Base-by-base conservation (phyloP, 2,888 invertebrate genomes). In the Andrena flavipes region DNA sequence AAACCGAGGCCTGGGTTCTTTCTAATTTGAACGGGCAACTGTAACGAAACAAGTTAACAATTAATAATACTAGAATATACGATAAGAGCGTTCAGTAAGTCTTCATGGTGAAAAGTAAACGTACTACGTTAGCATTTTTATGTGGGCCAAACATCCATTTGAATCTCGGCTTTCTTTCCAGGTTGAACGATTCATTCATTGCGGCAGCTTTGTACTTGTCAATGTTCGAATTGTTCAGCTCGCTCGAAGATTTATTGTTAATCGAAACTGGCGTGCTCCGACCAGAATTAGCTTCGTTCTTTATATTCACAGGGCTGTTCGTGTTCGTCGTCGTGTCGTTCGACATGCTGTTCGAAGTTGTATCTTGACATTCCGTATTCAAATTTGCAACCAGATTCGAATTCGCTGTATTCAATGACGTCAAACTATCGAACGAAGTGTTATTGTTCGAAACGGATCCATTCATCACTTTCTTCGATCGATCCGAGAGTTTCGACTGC, bases 1-100 rank as follows among this genome's bases (percentile, higher is more conserved):
- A 95, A 95, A 73, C 95, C 95, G 56, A 95, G 93, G 26, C 95
- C 95, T 74, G 95, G 95, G 91, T 94, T 95, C 91, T 95, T 95
- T 80, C 91, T 92, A 80, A 95, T 94, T 87, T 94, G 94, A 79
- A 95, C 94, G 56, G 95, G 94, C 79, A 95, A 92, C 94, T 95
- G 85, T 5, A 86, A 89, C 72, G 13, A 0, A 68, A 76, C 13
- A 65, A 65, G 63, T 48, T 7, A 49, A 81, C 30, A 26, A n/a
- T 60, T 42, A 20, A 4, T 35, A 7, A 29, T 48, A 10, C 6
- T 23, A 16, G 6, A 30, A 42, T 42, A 35, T 5, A 42, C 7
- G 3, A 4, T 49, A 33, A 33, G 30, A 16, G 8, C n/a, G 16
- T 5, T 42, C 0, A 20, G 13, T 0, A 33, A 42, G 54, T 10